A percentile compares a stretch with the other conserved stretches of the same genome.
These are phyloP conservation scores for Micrasema longulum DNA, from an alignment of 1,140 invertebrate species.

Conservation along the genomic window DNA sequence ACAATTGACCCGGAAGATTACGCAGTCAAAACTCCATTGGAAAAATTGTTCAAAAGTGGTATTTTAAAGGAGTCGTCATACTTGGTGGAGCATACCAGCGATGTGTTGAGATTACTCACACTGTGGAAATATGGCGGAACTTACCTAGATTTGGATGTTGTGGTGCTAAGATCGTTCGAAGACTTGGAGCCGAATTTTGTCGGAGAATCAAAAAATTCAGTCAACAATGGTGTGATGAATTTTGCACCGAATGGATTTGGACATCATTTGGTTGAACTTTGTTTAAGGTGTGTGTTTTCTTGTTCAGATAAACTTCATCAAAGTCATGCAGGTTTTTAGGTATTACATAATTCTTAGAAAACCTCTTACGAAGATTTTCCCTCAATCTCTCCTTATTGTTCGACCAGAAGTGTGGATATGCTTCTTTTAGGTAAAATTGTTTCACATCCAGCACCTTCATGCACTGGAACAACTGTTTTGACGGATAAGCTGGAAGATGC, in stretches of 20 bases:
- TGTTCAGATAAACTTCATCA: no score
- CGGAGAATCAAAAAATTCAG: conserved; percentile 68
- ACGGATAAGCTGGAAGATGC: no score
- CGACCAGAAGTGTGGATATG: no score
- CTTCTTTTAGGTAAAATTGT: no score
- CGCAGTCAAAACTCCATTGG: conserved; percentile 65
- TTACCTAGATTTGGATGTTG: conserved; percentile 79
- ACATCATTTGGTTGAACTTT: conserved; percentile 69
- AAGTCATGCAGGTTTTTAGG: no score
- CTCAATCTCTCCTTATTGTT: no score
- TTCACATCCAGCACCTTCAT: no score
- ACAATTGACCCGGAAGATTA: conserved; percentile 58
- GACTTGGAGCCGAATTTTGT: conserved; percentile 72
- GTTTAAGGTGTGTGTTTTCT: conserved; percentile 67
- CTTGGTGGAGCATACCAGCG: conserved; percentile 67
- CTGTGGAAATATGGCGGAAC: conserved; percentile 73
- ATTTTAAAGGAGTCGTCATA: conserved; percentile 62
- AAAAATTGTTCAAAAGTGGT: conserved; percentile 64
- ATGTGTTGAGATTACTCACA: conserved; percentile 68
- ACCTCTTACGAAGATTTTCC: no score
- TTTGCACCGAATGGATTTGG: conserved; percentile 70
- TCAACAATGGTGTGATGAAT: conserved; percentile 75
- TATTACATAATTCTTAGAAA: no score
- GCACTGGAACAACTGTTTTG: no score
- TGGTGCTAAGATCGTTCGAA: conserved; percentile 74